These are phyloP conservation scores for Theristicus caerulescens DNA, from an alignment of 2,113 vertebrate genomes.

Conservation along the genomic window DNA sequence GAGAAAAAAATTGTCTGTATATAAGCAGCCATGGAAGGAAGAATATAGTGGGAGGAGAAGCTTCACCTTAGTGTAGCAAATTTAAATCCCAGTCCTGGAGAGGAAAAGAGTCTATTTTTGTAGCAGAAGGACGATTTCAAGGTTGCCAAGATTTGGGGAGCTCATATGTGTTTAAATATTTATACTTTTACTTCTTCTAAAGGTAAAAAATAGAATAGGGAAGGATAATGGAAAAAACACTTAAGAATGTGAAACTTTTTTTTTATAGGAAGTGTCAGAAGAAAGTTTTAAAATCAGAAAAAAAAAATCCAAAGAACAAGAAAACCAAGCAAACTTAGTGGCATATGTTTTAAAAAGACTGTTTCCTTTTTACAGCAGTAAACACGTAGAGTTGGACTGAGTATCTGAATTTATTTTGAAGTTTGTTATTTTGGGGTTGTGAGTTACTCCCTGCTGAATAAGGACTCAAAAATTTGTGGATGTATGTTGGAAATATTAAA, in stretches of 20 bases:
- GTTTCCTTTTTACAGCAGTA: not conserved
- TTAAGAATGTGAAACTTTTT: not conserved
- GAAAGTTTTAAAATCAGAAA: not conserved
- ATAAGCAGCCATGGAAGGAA: not conserved
- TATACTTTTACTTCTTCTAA: not conserved
- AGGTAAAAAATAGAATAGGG: not conserved
- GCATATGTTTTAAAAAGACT: not conserved
- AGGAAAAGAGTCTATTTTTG: not conserved
- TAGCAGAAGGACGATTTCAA: not conserved
- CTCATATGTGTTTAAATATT: not conserved
- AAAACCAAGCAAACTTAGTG: not conserved
- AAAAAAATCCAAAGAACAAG: not conserved
- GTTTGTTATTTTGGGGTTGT: not conserved
- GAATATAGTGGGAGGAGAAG: not conserved
- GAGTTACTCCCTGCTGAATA: not conserved
- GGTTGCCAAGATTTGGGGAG: not conserved
- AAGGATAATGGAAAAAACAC: not conserved
- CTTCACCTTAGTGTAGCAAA: not conserved
- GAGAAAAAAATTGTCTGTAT: not conserved
- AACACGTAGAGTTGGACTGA: rapidly evolving
- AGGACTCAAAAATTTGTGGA: not conserved
- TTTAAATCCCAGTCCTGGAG: not conserved
- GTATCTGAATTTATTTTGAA: not conserved
- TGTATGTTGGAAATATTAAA: not conserved
- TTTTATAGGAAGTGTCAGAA: not conserved